Evolutionary conservation across 2,113 vertebrate genomes (phyloP), one percentile per base, ranked within the genome.

Genomic region (Grammatotria lemairii): DNA sequence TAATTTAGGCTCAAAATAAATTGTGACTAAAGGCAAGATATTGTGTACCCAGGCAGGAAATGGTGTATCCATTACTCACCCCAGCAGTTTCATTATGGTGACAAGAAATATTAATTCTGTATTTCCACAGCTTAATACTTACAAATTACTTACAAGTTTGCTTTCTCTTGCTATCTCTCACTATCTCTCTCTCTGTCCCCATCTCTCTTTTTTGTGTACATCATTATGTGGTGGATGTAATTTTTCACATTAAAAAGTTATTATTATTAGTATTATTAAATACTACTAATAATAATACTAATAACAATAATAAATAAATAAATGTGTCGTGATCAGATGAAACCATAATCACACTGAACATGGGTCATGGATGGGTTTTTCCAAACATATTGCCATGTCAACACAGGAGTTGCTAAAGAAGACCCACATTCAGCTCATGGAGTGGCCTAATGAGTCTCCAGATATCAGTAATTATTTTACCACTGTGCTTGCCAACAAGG

Each of bases 101-200:
- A 78, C 42, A 47, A 47, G 23, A 47, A 75, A 78, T 78, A 49
- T 78, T 49, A 78, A 78, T 31, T 78, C 26, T 49, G 42, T 12
- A 78, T 47, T 49, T 49, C 9, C 42, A 78, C 70, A 49, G 70
- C 42, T 78, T 78, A 49, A 49, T 78, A 31, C 16, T 78, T 49
- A 49, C 42, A 78, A 78, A 31, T 78, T 78, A 78, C 40, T 78
- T n/a, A 78, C 70, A 49, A 49, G 70, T 31, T 78, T 31, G 70
- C 12, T 78, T 78, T n/a, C 6, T 49, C 70, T 78, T 31, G 42
- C 16, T 28, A 12, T 28, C 23, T 19, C 40, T 45, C 38, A 26
- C 38, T 26, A 45, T 28, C 14, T 10, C 60, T 19, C 23, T 19
- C 23, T 49, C 9, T 31, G 1, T 47, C 70, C 9, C 8, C 21